Evolutionary conservation across 2,797 vertebrate species (phyloP).

Genomic region (Hyperoplus lanceolatus): DNA sequence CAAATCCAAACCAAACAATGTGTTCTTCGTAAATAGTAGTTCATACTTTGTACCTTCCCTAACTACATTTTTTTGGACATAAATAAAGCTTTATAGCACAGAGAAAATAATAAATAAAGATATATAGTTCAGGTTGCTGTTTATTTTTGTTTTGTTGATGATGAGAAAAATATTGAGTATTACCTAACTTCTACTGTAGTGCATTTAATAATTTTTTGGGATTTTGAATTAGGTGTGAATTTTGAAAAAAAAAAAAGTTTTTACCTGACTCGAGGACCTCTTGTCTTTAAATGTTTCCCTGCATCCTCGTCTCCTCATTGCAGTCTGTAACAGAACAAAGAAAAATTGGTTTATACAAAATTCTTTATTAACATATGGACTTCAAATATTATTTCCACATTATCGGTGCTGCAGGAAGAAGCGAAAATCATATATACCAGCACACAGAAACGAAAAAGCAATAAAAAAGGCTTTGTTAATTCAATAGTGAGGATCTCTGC

Average conservation of each 20-base stretch:
- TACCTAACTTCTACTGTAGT: not conserved
- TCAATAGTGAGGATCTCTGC: slow-evolving; percentile 15
- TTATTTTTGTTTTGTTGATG: slow-evolving; percentile 8
- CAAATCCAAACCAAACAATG: not conserved
- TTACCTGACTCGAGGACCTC: slow-evolving; percentile 92
- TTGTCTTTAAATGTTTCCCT: slow-evolving; percentile 96
- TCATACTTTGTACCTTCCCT: not conserved
- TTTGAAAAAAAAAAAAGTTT: not conserved
- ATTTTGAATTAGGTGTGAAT: not conserved
- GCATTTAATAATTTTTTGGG: no score
- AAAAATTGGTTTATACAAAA: slow-evolving; percentile 10
- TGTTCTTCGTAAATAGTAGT: not conserved
- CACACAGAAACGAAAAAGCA: slow-evolving; percentile 6
- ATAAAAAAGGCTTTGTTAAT: not conserved
- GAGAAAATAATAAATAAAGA: not conserved
- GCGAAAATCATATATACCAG: slow-evolving; percentile 9
- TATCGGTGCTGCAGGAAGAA: not conserved
- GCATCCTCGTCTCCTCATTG: slow-evolving; percentile 93
- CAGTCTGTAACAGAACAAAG: slow-evolving; percentile 85
- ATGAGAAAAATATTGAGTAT: not conserved
- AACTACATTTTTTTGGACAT: not conserved
- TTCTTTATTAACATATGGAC: not conserved
- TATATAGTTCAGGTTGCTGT: not conserved
- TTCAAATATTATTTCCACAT: not conserved
- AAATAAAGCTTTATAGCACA: not conserved